phyloP scores from a whole-genome alignment of 2,113 vertebrate species.

The Sinocyclocheilus maitianheensis region DNA sequence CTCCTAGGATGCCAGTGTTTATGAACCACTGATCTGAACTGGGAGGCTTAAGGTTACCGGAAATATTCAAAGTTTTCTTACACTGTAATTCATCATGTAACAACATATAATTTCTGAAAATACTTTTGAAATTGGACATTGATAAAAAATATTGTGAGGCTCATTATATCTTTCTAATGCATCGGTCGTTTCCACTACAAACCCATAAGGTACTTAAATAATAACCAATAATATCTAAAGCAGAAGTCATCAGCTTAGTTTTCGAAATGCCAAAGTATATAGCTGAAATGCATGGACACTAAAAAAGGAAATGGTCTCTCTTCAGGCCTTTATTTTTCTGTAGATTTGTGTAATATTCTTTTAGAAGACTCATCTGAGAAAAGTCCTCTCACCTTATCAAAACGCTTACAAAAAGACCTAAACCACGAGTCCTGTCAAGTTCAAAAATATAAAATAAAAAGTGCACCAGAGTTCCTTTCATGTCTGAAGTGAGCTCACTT shows the following conservation, averaged over 20 bases:
- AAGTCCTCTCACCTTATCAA: constrained; percentile 6
- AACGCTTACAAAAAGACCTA: constrained; percentile 33
- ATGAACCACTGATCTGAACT: not conserved
- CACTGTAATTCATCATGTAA: not conserved
- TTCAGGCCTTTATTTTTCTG: constrained; percentile 29
- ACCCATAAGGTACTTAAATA: not conserved
- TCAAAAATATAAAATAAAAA: not conserved
- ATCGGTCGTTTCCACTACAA: not conserved
- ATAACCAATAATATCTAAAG: constrained; percentile 16
- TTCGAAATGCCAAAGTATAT: constrained; percentile 3
- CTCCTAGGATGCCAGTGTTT: not conserved
- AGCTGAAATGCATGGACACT: not conserved
- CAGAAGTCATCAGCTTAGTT: not conserved
- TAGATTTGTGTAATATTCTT: constrained; percentile 12
- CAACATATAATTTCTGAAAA: not conserved
- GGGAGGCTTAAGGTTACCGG: not conserved
- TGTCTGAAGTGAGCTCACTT: constrained; percentile 49
- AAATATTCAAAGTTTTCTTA: not conserved
- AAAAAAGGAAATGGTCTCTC: constrained; percentile 29
- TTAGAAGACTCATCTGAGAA: not conserved
- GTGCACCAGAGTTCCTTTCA: constrained; percentile 53
- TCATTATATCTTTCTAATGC: not conserved
- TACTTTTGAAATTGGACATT: not conserved
- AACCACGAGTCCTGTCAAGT: constrained; percentile 29
- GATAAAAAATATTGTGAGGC: not conserved